Percentiles rank a stretch among this genome's conserved stretches.
phyloP scores from a whole-genome alignment of 2,888 invertebrate species.

The Apomyelois bistriatella region DNA sequence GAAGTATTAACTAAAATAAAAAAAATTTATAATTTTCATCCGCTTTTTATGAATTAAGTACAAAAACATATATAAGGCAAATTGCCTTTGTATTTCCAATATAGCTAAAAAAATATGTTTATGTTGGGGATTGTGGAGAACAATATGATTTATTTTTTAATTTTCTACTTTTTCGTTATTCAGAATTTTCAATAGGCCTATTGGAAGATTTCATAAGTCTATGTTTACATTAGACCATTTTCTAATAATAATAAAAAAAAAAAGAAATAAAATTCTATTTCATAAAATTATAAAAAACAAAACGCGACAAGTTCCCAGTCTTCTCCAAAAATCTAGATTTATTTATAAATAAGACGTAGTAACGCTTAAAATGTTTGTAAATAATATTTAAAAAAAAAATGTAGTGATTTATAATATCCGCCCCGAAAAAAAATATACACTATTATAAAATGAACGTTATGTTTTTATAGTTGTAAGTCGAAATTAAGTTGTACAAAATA shows the following conservation, averaged over 20 bases:
- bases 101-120: too few species aligned
- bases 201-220: too few species aligned
- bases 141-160: too few species aligned
- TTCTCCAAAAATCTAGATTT: constrained; percentile 6
- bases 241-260: not conserved
- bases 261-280: not conserved
- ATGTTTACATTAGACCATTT: too few species aligned
- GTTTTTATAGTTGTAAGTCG: constrained; percentile 28
- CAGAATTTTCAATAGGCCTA: too few species aligned
- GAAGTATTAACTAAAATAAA: constrained; percentile 14
- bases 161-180: too few species aligned
- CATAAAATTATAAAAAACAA: not conserved
- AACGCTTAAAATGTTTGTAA: constrained; percentile 68
- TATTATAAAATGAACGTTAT: constrained; percentile 31
- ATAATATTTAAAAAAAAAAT: constrained; percentile 51
- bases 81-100: too few species aligned
- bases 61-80: too few species aligned
- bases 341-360: constrained; percentile 33
- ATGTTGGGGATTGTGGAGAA: too few species aligned
- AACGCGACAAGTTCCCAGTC: not conserved
- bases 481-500: constrained; percentile 20
- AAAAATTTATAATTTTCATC: too few species aligned
- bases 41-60: too few species aligned
- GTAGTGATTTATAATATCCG: constrained; percentile 70
- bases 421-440: constrained; percentile 37